Conservation (phyloP, 2,888 invertebrate species). For the Eubasilissa splendida region DNA sequence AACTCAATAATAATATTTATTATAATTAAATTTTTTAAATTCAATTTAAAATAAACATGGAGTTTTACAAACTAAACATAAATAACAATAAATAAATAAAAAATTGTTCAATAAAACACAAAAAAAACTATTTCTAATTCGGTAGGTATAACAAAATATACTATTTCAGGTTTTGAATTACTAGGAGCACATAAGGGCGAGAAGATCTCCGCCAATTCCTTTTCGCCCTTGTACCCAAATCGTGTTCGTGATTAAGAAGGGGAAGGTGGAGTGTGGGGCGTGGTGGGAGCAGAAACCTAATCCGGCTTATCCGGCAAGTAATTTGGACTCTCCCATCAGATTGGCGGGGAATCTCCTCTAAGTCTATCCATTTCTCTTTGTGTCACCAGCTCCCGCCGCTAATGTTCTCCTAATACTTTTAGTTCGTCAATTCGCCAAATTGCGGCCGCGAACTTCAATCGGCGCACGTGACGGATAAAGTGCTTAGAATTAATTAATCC, state of each 20-base stretch:
- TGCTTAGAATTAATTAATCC: constrained; percentile 31
- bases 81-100: no score
- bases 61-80: no score
- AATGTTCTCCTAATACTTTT: constrained; percentile 53
- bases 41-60: no score
- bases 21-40: no score
- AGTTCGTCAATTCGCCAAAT: constrained; percentile 44
- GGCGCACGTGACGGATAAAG: constrained; percentile 32
- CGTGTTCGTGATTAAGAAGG: constrained; percentile 34
- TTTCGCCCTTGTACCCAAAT: constrained; percentile 31
- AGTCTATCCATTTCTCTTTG: constrained; percentile 52
- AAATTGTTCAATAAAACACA: no score
- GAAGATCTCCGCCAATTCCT: constrained; percentile 20
- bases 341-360: constrained; percentile 53
- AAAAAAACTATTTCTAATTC: background rate
- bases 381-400: constrained; percentile 53
- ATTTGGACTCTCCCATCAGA: constrained; percentile 58
- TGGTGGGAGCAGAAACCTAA: constrained; percentile 53
- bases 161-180: constrained; percentile 8
- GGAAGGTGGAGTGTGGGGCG: constrained; percentile 5
- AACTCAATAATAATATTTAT: no score
- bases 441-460: constrained; percentile 36
- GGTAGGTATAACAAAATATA: background rate
- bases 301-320: constrained; percentile 59
- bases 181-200: constrained; percentile 26